A percentile compares a stretch with the other conserved stretches of the same genome.
These are phyloP conservation scores for Drosophila leontia DNA, from an alignment of 1,140 invertebrate genomes.

Conservation along the genomic window DNA sequence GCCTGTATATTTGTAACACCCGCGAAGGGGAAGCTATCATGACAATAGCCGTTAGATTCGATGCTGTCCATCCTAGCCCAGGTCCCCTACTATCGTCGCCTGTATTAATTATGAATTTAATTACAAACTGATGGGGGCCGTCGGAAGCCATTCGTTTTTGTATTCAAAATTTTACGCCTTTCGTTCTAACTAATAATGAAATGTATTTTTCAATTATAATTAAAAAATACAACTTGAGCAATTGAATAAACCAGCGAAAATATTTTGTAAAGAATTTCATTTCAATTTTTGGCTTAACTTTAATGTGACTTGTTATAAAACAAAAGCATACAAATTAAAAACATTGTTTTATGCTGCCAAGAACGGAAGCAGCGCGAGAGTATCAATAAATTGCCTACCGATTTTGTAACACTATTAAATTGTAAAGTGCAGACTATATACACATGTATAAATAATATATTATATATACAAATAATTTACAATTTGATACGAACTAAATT, in stretches of 20 bases:
- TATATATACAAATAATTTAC: constrained; percentile 73
- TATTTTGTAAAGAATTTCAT: constrained; percentile 52
- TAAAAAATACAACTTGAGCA: constrained; percentile 38
- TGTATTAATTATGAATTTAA: constrained; percentile 26
- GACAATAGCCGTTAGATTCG: constrained; percentile 61
- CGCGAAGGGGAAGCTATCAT: constrained; percentile 48
- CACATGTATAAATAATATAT: constrained; percentile 38
- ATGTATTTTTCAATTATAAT: constrained; percentile 73
- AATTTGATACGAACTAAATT: constrained; percentile 76
- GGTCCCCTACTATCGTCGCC: constrained; percentile 6
- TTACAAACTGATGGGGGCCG: constrained; percentile 4
- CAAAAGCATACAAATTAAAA: neutral
- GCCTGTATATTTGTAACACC: constrained; percentile 45
- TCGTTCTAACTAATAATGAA: constrained; percentile 71
- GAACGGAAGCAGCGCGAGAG: constrained; percentile 5
- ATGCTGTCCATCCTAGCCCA: constrained; percentile 18
- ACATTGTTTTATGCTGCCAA: constrained; percentile 16
- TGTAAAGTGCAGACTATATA: constrained; percentile 66
- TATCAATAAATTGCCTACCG: constrained; percentile 48
- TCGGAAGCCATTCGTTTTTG: constrained; percentile 42
- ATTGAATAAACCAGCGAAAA: constrained; percentile 53
- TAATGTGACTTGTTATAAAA: constrained; percentile 12
- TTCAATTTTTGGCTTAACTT: constrained; percentile 22
- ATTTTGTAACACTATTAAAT: constrained; percentile 65
- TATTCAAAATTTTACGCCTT: constrained; percentile 45